Conservation (phyloP, 2,113 vertebrate species). For the Felis catus region F.catus_Fca126_mat1.0 CM031414.1:124242001-124242500, state of each 20-base stretch:
- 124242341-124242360: not conserved
- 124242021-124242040: not conserved
- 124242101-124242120: not conserved
- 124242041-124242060: not conserved
- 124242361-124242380: not conserved
- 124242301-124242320: not conserved
- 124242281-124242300: not conserved
- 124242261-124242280: not conserved
- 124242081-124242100: not conserved
- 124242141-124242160: not conserved
- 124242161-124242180: not conserved
- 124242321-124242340: conserved; percentile 14
- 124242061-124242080: not conserved
- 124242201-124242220: not conserved
- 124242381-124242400: not conserved
- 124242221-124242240: not conserved
- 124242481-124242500: not conserved
- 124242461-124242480: not conserved
- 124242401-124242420: not conserved
- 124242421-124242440: not conserved
- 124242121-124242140: not conserved
- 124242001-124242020: not conserved
- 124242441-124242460: not conserved
- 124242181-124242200: not conserved
- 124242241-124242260: not conserved